phyloP scores from a whole-genome alignment of 2,113 vertebrate species.

The Acinonyx jubatus region DNA sequence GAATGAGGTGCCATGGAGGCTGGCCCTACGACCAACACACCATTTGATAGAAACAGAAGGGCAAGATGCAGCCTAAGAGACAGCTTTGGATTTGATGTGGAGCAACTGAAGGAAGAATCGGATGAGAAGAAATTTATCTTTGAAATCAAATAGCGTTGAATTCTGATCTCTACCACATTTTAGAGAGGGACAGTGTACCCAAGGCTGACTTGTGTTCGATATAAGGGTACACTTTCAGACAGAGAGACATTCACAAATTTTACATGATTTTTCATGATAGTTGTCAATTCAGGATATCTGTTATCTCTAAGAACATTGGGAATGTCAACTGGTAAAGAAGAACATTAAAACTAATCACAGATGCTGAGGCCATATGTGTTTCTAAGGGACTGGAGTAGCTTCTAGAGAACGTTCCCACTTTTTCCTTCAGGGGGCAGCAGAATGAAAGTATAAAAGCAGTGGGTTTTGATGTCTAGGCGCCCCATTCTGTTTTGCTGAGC shows the following conservation, averaged over 20 bases:
- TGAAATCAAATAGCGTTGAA: not conserved
- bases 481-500: not conserved
- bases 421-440: not conserved
- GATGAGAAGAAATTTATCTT: not conserved
- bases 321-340: not conserved
- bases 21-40: accelerated
- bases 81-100: not conserved
- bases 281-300: not conserved
- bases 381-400: not conserved
- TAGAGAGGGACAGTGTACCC: not conserved
- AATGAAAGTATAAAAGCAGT: not conserved
- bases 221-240: not conserved
- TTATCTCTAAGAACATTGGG: not conserved
- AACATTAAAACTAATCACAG: not conserved
- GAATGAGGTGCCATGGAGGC: not conserved
- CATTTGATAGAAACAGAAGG: not conserved
- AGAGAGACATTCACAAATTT: not conserved
- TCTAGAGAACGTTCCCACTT: not conserved
- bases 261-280: not conserved
- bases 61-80: not conserved
- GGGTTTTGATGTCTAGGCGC: not conserved
- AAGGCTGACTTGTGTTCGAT: not conserved
- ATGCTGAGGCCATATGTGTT: not conserved
- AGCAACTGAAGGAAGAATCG: not conserved
- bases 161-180: not conserved